Conservation (phyloP, 35 echinoderm and acorn worm species). For the Diadema setosum region DNA sequence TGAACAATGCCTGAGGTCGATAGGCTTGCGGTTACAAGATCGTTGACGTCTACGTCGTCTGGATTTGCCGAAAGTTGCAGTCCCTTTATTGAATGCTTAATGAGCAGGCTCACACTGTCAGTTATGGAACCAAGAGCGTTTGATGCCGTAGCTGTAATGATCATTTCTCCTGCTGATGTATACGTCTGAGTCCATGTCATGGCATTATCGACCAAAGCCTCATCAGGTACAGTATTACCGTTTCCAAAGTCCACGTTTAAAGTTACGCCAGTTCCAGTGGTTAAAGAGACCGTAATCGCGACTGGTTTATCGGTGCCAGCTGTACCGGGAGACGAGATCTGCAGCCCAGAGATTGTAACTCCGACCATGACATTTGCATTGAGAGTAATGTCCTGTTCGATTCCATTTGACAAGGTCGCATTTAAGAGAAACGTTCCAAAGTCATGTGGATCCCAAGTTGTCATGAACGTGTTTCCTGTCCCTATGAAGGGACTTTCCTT, state of each 20-base stretch:
- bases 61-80: background rate
- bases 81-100: background rate
- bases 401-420: background rate
- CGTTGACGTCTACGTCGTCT: background rate
- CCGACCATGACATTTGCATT: background rate
- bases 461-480: background rate
- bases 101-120: background rate
- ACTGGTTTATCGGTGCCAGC: background rate
- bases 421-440: background rate
- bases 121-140: background rate
- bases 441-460: background rate
- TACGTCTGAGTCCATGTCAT: background rate
- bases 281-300: background rate
- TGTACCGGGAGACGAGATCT: background rate
- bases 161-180: background rate
- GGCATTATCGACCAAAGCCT: background rate
- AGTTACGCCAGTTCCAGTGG: background rate
- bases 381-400: background rate
- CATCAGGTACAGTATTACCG: background rate
- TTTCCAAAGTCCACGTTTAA: conserved; percentile 30
- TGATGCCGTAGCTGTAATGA: background rate
- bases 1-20: background rate
- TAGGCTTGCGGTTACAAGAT: background rate
- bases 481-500: background rate
- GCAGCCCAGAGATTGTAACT: background rate